Evolutionary conservation across 2,113 vertebrate genomes (phyloP).

Genomic region (Psilopsiagon aurifrons): DNA sequence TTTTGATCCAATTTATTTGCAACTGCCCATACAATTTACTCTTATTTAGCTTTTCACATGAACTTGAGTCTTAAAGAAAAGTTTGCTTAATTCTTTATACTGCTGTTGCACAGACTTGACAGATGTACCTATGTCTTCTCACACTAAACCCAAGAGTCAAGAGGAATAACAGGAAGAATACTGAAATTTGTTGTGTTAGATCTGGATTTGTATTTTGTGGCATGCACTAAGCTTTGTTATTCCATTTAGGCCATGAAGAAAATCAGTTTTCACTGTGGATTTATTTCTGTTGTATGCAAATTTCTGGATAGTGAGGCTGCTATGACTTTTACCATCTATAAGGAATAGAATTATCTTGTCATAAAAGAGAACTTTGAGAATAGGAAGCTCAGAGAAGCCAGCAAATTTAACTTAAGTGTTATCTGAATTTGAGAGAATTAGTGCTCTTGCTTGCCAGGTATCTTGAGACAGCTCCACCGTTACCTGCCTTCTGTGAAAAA

Average conservation of each 20-base stretch:
- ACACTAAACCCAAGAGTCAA: background rate
- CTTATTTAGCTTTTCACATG: background rate
- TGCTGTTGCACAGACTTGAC: background rate
- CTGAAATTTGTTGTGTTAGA: background rate
- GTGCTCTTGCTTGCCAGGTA: background rate
- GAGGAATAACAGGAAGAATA: background rate
- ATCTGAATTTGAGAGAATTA: background rate
- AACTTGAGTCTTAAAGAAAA: background rate
- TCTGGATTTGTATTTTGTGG: background rate
- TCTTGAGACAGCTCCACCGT: background rate
- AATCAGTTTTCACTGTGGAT: background rate
- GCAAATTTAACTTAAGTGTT: background rate
- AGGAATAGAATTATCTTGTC: background rate
- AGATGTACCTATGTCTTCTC: background rate
- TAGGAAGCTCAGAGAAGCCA: background rate
- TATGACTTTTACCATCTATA: background rate
- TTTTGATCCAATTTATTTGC: background rate
- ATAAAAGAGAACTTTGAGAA: background rate
- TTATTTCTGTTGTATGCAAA: conserved; percentile 14
- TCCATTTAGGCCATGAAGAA: background rate
- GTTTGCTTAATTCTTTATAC: background rate
- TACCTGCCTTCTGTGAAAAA: background rate
- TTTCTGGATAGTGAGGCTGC: conserved; percentile 24
- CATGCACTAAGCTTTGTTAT: background rate
- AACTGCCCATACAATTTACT: background rate